phyloP scores from a whole-genome alignment of 2,113 vertebrate species.

The Callocephalon fimbriatum region DNA sequence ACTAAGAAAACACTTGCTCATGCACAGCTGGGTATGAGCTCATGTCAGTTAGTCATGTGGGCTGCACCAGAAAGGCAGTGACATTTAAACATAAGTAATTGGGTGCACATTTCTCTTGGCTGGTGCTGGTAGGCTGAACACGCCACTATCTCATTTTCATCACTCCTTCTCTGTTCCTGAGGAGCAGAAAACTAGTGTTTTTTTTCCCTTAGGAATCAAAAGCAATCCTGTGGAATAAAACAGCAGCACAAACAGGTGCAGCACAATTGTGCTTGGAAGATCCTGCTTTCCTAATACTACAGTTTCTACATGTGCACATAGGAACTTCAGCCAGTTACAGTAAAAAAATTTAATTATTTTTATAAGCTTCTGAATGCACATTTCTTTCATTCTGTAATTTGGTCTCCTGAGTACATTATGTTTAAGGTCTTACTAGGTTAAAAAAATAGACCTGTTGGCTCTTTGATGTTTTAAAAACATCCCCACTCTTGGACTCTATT shows the following conservation, averaged over 20 bases:
- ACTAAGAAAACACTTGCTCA: background rate
- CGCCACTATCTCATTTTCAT: background rate
- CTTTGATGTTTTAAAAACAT: fast-evolving
- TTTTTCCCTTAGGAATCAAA: background rate
- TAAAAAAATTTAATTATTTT: background rate
- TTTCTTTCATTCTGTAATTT: background rate
- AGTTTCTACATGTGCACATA: background rate
- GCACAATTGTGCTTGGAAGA: background rate
- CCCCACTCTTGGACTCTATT: background rate
- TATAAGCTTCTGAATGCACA: background rate
- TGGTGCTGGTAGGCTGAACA: background rate
- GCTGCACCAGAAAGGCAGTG: background rate
- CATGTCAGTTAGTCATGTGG: background rate
- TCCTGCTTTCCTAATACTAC: background rate
- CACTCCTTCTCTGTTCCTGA: background rate
- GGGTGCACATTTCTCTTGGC: background rate
- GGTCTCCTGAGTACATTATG: background rate
- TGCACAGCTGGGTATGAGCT: background rate
- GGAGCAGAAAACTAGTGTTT: background rate
- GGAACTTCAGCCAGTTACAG: background rate
- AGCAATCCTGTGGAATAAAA: background rate
- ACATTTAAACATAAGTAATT: background rate
- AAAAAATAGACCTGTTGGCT: background rate
- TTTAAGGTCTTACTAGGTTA: background rate
- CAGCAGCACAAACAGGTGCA: background rate